Conservation (phyloP, 2,113 vertebrate genomes). For the Trogon melanurus region DNA sequence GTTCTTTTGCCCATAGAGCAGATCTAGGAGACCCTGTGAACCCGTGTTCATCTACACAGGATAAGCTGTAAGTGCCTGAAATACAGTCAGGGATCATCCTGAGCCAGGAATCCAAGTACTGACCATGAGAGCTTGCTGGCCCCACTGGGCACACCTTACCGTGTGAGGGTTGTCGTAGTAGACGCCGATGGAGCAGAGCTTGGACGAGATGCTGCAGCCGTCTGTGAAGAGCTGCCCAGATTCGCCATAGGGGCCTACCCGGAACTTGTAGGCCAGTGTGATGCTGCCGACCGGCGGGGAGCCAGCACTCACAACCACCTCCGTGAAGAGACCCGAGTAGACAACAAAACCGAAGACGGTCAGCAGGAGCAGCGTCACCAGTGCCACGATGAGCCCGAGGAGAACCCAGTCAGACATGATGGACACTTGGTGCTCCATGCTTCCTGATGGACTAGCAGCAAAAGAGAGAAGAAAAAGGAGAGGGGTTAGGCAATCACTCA, state of each 20-base stretch:
- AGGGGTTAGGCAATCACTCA: not conserved
- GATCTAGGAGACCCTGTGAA: not conserved
- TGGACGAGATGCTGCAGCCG: slow-evolving; percentile 84
- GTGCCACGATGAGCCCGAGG: slow-evolving; percentile 71
- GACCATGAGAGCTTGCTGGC: accelerated
- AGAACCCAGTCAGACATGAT: slow-evolving; percentile 82
- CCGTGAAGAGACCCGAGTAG: slow-evolving; percentile 84
- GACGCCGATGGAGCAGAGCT: slow-evolving; percentile 81
- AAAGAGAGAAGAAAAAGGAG: slow-evolving; percentile 19
- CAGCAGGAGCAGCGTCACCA: slow-evolving; percentile 79
- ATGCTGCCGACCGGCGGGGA: slow-evolving; percentile 83
- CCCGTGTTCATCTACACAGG: not conserved
- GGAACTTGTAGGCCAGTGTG: slow-evolving; percentile 90
- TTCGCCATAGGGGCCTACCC: slow-evolving; percentile 82
- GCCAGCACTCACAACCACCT: slow-evolving; percentile 85
- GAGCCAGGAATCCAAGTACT: accelerated
- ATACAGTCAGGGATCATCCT: not conserved
- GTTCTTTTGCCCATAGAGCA: not conserved
- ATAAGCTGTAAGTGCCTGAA: not conserved
- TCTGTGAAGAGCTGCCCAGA: slow-evolving; percentile 84
- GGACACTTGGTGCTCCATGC: slow-evolving; percentile 11
- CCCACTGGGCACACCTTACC: slow-evolving; percentile 77
- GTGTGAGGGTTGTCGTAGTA: slow-evolving; percentile 90
- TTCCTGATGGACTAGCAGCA: slow-evolving; percentile 15
- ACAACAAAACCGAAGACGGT: slow-evolving; percentile 79